Evolutionary conservation across 2,888 invertebrate species (phyloP), one percentile per base, ranked within the genome.

Genomic region (Lycocerus yunnanus): DNA sequence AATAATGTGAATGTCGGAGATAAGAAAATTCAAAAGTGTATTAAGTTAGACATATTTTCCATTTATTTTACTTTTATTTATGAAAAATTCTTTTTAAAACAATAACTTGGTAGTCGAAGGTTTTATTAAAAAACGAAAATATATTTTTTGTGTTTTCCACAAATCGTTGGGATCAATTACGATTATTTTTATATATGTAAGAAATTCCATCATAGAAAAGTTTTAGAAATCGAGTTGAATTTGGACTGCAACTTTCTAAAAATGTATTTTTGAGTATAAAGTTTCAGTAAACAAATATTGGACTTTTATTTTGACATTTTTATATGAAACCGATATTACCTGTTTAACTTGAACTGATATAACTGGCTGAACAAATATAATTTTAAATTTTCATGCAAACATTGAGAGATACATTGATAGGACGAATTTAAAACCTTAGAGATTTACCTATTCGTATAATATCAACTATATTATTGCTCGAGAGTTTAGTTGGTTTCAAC

Each of bases 1-100:
- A 61, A n/a, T n/a, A 18, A 6, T 58, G 58, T 65, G 58, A 71
- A 71, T 58, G 20, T 66, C 15, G 11, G 24, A 21, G 69, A 69
- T 63, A 63, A 63, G 61, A n/a, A 66, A 71, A 71, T 63, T 69
- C 21, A 21, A 18, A 68, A 68, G 24, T 43, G n/a, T 43, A 43
- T 43, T 43, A 43, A 43, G 43, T 43, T 43, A 43, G 43, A 43
- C 43, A 43, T 43, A 43, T 43, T 43, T 43, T 43, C 43, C 43
- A 43, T 43, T 43, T 43, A 43, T 43, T 43, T 43, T 43, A 43
- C n/a, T 43, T 27, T 27, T 27, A 27, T 43, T 43, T 43, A 43
- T 43, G 43, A 43, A 43, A 43, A 43, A 43, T 43, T 43, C 43
- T 43, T 43, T 43, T 43, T 43, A n/a, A 43, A 43, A 43, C 43